phyloP scores from a whole-genome alignment of 2,888 invertebrate genomes.

The Limenitis camilla region DNA sequence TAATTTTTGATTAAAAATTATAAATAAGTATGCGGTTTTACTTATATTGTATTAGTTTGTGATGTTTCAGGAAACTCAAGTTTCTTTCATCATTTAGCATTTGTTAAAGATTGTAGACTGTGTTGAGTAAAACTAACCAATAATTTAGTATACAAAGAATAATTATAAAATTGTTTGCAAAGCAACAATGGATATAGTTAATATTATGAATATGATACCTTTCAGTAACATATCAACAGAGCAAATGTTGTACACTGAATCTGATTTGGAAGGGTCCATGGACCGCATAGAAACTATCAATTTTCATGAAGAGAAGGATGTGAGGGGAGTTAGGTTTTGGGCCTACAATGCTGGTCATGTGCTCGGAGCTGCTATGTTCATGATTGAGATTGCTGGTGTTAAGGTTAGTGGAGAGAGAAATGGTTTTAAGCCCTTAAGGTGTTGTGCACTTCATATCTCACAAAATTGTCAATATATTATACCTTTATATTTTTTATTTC shows the following conservation, averaged over 20 bases:
- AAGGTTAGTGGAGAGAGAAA: conserved; percentile 70
- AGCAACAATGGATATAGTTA: too few species aligned
- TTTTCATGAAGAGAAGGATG: conserved; percentile 98
- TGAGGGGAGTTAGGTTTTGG: conserved; percentile 97
- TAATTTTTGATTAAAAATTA: too few species aligned
- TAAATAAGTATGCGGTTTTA: too few species aligned
- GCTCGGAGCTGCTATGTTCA: conserved; percentile 99
- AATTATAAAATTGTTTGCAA: too few species aligned
- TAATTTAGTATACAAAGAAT: too few species aligned
- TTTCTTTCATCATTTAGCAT: too few species aligned
- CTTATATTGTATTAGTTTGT: too few species aligned
- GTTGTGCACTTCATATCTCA: too few species aligned
- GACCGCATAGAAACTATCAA: conserved; percentile 99
- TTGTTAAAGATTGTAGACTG: too few species aligned
- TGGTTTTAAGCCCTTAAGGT: too few species aligned
- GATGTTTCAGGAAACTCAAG: too few species aligned
- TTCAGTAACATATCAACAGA: conserved; percentile 96
- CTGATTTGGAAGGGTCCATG: conserved; percentile 97
- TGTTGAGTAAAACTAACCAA: too few species aligned
- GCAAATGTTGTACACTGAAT: conserved; percentile 97
- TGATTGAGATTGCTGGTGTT: conserved; percentile 99
- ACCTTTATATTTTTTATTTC: conserved; percentile 1
- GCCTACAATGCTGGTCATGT: conserved; percentile 99
- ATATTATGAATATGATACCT: not conserved
- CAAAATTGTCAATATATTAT: not conserved